Evolutionary conservation across 2,113 vertebrate species (phyloP).

Genomic region (Craseonycteris thonglongyai): DNA sequence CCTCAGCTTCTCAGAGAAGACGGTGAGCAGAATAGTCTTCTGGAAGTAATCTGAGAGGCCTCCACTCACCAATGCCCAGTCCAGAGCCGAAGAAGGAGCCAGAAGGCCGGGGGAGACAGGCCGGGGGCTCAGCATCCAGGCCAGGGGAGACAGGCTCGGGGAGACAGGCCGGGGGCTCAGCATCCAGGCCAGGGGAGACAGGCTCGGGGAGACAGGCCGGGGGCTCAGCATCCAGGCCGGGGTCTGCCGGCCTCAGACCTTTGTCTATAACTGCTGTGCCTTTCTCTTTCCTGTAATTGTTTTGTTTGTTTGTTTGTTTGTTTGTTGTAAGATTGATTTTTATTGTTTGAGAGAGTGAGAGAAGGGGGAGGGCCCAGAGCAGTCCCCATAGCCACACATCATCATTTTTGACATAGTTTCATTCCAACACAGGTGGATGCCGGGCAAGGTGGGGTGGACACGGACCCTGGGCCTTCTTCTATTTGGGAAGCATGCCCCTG

Average conservation of each 20-base stretch:
- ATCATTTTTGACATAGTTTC: no score
- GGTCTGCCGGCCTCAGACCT: not conserved
- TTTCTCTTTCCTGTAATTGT: not conserved
- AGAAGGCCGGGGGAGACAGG: not conserved
- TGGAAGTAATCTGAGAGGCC: not conserved
- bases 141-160: no score
- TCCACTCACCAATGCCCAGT: not conserved
- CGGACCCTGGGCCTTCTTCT: no score
- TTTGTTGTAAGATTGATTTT: no score
- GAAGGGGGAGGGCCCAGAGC: no score
- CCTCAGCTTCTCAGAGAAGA: not conserved
- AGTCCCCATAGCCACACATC: no score
- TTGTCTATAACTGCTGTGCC: not conserved
- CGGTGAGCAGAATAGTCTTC: not conserved
- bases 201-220: accelerated
- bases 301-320: no score
- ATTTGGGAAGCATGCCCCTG: no score
- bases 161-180: not conserved
- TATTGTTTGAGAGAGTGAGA: no score
- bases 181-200: no score
- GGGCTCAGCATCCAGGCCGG: not conserved
- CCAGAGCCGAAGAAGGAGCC: not conserved
- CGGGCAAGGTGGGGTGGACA: no score
- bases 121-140: not conserved
- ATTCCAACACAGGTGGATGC: no score